These are phyloP conservation scores for Eurytoma adleriae DNA, from an alignment of 2,888 invertebrate species.

Conservation along the genomic window DNA sequence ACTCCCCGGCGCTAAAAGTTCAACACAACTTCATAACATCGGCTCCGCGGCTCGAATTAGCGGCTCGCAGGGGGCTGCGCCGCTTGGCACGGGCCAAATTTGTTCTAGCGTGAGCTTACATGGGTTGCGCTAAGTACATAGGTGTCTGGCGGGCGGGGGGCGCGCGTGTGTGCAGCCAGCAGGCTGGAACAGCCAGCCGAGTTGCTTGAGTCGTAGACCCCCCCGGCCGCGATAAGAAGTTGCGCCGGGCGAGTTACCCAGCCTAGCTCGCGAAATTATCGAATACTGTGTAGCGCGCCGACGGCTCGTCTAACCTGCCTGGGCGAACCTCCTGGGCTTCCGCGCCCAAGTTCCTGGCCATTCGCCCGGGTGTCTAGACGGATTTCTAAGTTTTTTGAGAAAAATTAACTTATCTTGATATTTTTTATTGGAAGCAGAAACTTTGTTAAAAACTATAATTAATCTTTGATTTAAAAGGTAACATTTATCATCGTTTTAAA, in stretches of 20 bases:
- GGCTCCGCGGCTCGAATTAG: slow-evolving; percentile 58
- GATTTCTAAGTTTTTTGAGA: no score
- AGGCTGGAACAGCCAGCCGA: neutral
- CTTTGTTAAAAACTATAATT: no score
- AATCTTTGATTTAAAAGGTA: no score
- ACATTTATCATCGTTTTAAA: no score
- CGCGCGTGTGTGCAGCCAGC: slow-evolving; percentile 61
- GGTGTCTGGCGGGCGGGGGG: slow-evolving; percentile 72
- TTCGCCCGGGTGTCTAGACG: no score
- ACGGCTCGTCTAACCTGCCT: no score
- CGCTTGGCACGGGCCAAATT: slow-evolving; percentile 66
- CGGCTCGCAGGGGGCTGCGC: slow-evolving; percentile 28
- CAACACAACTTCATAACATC: slow-evolving; percentile 75
- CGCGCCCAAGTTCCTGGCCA: no score
- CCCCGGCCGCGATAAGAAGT: slow-evolving; percentile 42
- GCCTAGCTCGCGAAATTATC: slow-evolving; percentile 33
- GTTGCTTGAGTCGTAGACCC: slow-evolving; percentile 5
- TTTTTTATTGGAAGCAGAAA: no score
- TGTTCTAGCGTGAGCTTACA: slow-evolving; percentile 76
- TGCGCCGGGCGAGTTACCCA: slow-evolving; percentile 27
- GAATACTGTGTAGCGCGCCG: slow-evolving; percentile 14
- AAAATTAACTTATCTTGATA: no score
- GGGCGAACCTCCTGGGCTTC: neutral
- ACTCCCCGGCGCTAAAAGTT: slow-evolving; percentile 74
- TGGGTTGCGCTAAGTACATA: slow-evolving; percentile 76